These are phyloP conservation scores for Ploceus nigricollis DNA, from an alignment of 2,113 vertebrate genomes.

Conservation along the genomic window DNA sequence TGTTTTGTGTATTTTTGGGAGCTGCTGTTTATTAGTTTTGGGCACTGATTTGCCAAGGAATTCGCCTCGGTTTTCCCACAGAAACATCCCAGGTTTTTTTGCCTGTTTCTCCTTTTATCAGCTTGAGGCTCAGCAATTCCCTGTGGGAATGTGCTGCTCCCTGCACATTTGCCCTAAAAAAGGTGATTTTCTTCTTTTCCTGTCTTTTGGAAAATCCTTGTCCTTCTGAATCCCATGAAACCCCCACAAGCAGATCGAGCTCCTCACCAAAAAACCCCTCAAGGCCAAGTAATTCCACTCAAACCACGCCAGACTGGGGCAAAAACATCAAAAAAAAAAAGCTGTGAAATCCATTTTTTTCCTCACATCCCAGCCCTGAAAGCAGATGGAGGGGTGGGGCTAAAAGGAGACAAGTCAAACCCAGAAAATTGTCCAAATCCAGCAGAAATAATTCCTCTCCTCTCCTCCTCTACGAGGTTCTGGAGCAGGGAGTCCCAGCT, in stretches of 20 bases:
- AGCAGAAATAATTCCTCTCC: not conserved
- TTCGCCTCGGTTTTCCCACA: not conserved
- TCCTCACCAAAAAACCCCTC: not conserved
- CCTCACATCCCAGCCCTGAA: not conserved
- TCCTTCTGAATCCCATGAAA: not conserved
- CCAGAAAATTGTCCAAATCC: not conserved
- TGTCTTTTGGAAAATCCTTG: not conserved
- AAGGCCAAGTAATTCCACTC: not conserved
- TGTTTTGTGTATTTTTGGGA: not conserved
- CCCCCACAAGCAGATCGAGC: accelerated
- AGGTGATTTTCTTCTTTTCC: no score
- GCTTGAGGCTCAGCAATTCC: not conserved
- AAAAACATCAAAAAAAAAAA: not conserved
- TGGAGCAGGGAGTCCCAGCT: not conserved
- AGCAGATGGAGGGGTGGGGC: conserved; percentile 23
- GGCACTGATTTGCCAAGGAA: not conserved
- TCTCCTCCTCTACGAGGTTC: not conserved
- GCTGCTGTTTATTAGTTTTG: not conserved
- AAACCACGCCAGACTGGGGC: not conserved
- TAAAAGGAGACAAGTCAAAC: not conserved
- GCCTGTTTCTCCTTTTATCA: not conserved
- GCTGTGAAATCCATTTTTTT: not conserved
- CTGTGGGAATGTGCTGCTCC: accelerated
- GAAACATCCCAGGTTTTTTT: not conserved
- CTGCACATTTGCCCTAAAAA: accelerated